phyloP scores from a whole-genome alignment of 37 sponge, comb jelly and placozoan species.

The Halichondria panicea region DNA sequence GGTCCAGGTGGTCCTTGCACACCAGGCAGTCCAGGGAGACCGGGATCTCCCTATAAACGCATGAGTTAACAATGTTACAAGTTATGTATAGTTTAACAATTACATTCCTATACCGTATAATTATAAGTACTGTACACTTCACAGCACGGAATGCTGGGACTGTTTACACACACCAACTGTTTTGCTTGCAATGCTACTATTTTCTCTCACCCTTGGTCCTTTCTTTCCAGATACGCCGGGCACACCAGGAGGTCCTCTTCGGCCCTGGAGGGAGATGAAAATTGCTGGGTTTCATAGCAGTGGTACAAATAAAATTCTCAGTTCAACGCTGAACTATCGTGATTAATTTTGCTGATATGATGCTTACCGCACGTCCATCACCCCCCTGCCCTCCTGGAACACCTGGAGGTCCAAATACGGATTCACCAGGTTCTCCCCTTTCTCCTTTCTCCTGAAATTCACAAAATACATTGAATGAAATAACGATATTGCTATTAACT shows the following conservation, averaged over 20 bases:
- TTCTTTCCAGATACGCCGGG: slow-evolving; percentile 58
- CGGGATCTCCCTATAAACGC: slow-evolving; percentile 56
- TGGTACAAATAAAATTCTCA: too few relatives aligned
- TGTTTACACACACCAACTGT: too few relatives aligned
- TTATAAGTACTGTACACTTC: too few relatives aligned
- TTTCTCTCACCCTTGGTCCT: slow-evolving; percentile 51
- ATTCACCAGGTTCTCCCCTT: slow-evolving; percentile 56
- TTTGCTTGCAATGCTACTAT: neutral
- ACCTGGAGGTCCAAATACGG: slow-evolving; percentile 53
- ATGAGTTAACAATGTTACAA: neutral
- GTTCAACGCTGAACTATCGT: too few relatives aligned
- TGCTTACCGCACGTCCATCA: slow-evolving; percentile 33
- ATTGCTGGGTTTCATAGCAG: neutral
- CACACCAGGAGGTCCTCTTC: slow-evolving; percentile 50
- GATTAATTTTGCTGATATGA: neutral
- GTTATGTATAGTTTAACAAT: neutral
- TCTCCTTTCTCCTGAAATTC: slow-evolving; percentile 63
- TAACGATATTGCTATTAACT: neutral
- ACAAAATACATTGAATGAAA: neutral
- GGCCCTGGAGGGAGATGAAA: slow-evolving; percentile 18
- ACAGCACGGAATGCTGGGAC: neutral
- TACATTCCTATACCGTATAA: too few relatives aligned
- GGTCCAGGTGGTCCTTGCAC: slow-evolving; percentile 68
- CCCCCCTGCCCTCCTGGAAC: slow-evolving; percentile 36
- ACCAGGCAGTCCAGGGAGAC: slow-evolving; percentile 50